Conservation (phyloP, 1,140 invertebrate genomes). For the Drosophila kohkoa region DNA sequence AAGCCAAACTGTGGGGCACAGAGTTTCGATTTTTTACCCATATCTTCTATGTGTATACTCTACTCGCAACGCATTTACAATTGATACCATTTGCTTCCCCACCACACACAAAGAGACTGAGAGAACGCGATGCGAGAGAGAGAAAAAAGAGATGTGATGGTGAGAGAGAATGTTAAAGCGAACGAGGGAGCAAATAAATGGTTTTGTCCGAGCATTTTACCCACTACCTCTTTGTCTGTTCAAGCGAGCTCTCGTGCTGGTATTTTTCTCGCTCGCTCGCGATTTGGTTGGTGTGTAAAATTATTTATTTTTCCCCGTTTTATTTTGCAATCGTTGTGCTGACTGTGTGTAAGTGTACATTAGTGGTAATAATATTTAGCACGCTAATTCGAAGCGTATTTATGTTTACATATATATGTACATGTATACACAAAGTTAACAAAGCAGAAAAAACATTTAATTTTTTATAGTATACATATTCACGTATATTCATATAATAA, state of each 20-base stretch:
- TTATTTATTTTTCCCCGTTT: conserved; percentile 60
- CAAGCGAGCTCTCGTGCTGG: conserved; percentile 62
- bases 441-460: conserved; percentile 50
- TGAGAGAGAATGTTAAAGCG: conserved; percentile 33
- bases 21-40: conserved; percentile 78
- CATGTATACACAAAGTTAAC: conserved; percentile 27
- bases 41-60: conserved; percentile 62
- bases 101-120: conserved; percentile 41
- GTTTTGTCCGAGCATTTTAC: conserved; percentile 66
- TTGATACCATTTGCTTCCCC: conserved; percentile 47
- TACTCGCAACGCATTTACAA: conserved; percentile 57
- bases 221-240: conserved; percentile 75
- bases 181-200: conserved; percentile 44
- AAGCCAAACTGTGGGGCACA: conserved; percentile 46
- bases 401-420: conserved; percentile 21
- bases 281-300: conserved; percentile 58
- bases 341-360: conserved; percentile 32
- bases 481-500: conserved; percentile 76
- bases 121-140: conserved; percentile 38
- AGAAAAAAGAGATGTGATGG: conserved; percentile 28
- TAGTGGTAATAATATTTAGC: conserved; percentile 51
- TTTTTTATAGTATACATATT: conserved; percentile 71
- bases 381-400: conserved; percentile 43
- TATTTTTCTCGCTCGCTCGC: conserved; percentile 41
- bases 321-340: conserved; percentile 51